phyloP scores from a whole-genome alignment of 2,888 invertebrate genomes.

The Clitarchus hookeri region DNA sequence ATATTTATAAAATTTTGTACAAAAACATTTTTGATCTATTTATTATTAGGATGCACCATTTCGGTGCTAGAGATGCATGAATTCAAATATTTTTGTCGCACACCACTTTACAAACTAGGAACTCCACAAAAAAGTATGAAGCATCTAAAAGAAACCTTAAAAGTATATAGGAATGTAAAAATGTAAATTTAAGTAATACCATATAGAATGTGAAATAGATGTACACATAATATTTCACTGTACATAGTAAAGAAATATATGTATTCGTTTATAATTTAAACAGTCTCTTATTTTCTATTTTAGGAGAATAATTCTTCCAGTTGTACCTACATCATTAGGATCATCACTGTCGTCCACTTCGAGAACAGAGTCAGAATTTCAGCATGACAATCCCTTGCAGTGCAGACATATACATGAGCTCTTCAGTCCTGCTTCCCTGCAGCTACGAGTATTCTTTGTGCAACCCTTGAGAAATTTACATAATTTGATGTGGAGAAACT shows the following conservation, averaged over 20 bases:
- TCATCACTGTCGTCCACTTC: constrained; percentile 12
- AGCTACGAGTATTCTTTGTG: background rate
- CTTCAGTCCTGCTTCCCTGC: background rate
- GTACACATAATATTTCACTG: background rate
- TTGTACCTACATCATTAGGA: background rate
- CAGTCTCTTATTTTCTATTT: background rate
- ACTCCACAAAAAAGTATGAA: no score
- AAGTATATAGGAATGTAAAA: background rate
- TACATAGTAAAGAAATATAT: background rate
- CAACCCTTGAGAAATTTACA: background rate
- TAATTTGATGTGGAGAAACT: background rate
- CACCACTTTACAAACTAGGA: background rate
- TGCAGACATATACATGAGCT: background rate
- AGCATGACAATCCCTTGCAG: background rate
- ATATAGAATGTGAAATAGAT: background rate
- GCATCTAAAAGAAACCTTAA: background rate
- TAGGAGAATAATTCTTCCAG: background rate
- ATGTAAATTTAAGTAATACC: background rate
- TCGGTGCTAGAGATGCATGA: background rate
- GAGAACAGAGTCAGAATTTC: background rate
- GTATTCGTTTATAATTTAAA: background rate
- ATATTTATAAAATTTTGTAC: background rate
- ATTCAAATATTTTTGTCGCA: background rate
- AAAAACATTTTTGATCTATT: no score
- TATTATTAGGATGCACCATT: background rate